Conservation (phyloP, 2,797 vertebrate genomes). For the Lophius americanus region DNA sequence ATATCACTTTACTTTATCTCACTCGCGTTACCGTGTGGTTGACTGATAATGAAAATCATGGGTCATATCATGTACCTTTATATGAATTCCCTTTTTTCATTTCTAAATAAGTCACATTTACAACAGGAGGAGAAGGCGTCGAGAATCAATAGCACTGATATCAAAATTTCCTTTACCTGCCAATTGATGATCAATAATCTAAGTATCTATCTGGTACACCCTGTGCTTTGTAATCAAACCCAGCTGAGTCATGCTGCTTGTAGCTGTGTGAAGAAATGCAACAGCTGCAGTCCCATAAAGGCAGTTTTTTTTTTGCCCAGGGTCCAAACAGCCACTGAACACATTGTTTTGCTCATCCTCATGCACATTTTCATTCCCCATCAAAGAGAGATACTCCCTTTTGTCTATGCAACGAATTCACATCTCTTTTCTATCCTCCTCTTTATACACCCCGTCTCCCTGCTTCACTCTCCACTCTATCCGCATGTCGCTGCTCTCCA, state of each 20-base stretch:
- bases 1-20: slow-evolving; percentile 7
- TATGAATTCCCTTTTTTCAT: slow-evolving; percentile 4
- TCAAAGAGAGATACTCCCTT: background rate
- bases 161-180: slow-evolving; percentile 39
- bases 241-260: slow-evolving; percentile 69
- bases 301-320: slow-evolving; percentile 37
- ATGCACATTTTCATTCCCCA: background rate
- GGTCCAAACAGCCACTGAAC: slow-evolving; percentile 58
- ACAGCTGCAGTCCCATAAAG: slow-evolving; percentile 58
- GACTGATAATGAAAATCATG: background rate
- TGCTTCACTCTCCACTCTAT: background rate
- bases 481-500: background rate
- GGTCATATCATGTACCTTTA: background rate
- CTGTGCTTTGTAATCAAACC: slow-evolving; percentile 66
- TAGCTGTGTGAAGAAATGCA: slow-evolving; percentile 57
- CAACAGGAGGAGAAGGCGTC: slow-evolving; percentile 12
- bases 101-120: background rate
- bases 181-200: slow-evolving; percentile 47
- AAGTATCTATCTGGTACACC: slow-evolving; percentile 55
- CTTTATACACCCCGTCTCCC: background rate
- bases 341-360: slow-evolving; percentile 43
- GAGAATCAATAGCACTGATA: slow-evolving; percentile 19
- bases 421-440: slow-evolving; percentile 2
- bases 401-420: slow-evolving; percentile 1
- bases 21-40: background rate